phyloP scores from a whole-genome alignment of 2,113 vertebrate species.

The Deroptyus accipitrinus region DNA sequence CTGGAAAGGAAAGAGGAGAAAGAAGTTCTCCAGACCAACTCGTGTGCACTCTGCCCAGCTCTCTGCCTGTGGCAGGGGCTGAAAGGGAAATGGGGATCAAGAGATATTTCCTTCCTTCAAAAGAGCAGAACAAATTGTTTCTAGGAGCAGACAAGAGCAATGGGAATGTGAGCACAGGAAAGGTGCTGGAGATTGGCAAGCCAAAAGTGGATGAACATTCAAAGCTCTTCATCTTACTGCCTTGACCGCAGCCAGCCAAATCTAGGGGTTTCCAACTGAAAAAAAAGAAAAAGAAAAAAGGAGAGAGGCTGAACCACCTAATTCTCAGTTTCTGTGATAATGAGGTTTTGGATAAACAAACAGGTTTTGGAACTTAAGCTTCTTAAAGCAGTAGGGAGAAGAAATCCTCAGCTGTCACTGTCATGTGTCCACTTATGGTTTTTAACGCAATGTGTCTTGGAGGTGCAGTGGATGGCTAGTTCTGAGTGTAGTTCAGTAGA shows the following conservation, averaged over 20 bases:
- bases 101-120: not conserved
- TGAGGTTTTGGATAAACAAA: slow-evolving; percentile 31
- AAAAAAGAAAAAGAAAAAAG: not conserved
- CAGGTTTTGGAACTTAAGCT: slow-evolving; percentile 14
- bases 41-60: not conserved
- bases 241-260: not conserved
- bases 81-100: not conserved
- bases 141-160: not conserved
- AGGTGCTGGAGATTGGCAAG: not conserved
- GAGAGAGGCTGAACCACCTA: not conserved
- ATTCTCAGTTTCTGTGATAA: not conserved
- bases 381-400: slow-evolving; percentile 22
- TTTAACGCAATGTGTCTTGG: not conserved
- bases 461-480: not conserved
- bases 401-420: not conserved
- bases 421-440: not conserved
- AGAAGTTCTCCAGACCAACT: not conserved
- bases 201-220: not conserved
- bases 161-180: not conserved
- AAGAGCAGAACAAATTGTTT: not conserved
- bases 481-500: not conserved
- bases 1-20: not conserved
- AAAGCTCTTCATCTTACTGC: not conserved
- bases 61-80: accelerated
- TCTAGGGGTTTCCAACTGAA: not conserved